phyloP scores from a whole-genome alignment of 2,113 vertebrate species.

The Odocoileus virginianus region DNA sequence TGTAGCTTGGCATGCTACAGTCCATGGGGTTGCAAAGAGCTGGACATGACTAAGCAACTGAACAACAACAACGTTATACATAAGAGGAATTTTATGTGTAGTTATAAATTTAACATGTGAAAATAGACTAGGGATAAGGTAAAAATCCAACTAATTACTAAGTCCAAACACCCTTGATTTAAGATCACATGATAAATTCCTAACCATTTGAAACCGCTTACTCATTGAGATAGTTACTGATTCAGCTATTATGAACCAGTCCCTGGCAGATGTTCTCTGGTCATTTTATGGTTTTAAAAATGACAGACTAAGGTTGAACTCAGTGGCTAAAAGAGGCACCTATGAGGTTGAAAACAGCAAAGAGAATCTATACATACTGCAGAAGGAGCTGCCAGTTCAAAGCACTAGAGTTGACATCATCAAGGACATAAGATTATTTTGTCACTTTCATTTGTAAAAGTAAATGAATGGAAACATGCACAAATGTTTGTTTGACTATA shows the following conservation, averaged over 20 bases:
- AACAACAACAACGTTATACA: neutral
- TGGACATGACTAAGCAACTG: neutral
- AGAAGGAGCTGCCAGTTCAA: neutral
- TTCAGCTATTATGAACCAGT: neutral
- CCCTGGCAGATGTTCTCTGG: neutral
- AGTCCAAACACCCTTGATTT: neutral
- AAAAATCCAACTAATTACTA: neutral
- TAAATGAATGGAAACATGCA: neutral
- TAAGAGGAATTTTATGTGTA: neutral
- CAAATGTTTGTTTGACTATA: neutral
- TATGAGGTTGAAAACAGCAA: neutral
- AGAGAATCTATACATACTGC: neutral
- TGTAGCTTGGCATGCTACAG: neutral
- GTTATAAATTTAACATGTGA: neutral
- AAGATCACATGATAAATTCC: neutral
- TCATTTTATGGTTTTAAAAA: neutral
- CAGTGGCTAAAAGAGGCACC: neutral
- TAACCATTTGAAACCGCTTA: neutral
- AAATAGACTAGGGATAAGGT: neutral
- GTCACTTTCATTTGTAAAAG: conserved; percentile 23
- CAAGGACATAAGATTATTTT: neutral
- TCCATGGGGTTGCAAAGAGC: neutral
- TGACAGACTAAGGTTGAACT: neutral
- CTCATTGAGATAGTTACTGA: neutral
- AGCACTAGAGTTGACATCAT: neutral